Conservation (phyloP, 2,888 invertebrate genomes). For the Miltochrista miniata region DNA sequence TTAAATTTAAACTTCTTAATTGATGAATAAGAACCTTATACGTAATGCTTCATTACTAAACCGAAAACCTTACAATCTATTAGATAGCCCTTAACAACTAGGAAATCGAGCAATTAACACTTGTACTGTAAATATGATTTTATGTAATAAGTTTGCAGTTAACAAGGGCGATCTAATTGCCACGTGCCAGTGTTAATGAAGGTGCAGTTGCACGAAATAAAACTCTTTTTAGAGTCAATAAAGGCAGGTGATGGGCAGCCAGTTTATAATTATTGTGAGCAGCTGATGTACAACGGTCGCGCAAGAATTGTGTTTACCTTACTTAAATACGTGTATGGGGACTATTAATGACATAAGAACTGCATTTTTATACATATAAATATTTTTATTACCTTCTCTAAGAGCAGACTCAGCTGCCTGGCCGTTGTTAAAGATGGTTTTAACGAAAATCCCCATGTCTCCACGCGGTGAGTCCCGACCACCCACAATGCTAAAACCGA, state of each 20-base stretch:
- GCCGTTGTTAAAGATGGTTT: constrained; percentile 93
- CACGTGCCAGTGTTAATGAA: constrained; percentile 33
- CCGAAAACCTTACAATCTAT: constrained; percentile 9
- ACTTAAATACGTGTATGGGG: constrained; percentile 3
- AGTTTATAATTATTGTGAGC: constrained; percentile 34
- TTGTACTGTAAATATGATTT: constrained; percentile 17
- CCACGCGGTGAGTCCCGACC: constrained; percentile 93
- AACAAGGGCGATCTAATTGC: constrained; percentile 46
- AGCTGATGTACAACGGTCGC: constrained; percentile 58
- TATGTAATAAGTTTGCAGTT: constrained; percentile 21
- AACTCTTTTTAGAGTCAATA: constrained; percentile 28
- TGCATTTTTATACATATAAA: background rate
- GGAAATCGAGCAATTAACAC: constrained; percentile 29
- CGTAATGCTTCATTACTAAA: background rate
- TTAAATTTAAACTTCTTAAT: background rate
- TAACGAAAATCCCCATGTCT: constrained; percentile 94
- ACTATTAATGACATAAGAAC: constrained; percentile 8
- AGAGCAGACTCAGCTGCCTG: constrained; percentile 92
- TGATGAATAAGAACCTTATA: background rate
- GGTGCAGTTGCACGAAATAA: constrained; percentile 20
- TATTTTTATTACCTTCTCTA: constrained; percentile 87
- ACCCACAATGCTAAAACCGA: constrained; percentile 95
- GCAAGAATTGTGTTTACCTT: constrained; percentile 29
- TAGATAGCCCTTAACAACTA: constrained; percentile 17
- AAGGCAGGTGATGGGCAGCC: constrained; percentile 43